These are phyloP conservation scores for Drosophila sp. DNA, from an alignment of 1,140 invertebrate species.

Conservation along the genomic window DNA sequence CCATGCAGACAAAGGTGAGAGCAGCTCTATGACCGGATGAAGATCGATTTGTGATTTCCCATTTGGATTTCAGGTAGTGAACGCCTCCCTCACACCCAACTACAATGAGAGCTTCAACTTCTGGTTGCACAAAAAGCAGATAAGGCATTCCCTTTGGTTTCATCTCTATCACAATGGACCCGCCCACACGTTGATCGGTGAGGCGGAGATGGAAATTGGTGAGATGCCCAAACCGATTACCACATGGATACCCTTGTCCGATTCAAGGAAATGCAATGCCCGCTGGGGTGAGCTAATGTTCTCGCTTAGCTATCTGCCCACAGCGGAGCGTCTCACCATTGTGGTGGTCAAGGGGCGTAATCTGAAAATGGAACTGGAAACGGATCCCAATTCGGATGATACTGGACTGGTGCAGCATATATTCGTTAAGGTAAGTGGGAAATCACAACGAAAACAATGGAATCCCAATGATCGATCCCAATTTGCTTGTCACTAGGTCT, in stretches of 20 bases:
- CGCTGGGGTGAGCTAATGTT: constrained; percentile 91
- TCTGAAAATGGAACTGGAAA: constrained; percentile 84
- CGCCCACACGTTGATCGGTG: constrained; percentile 80
- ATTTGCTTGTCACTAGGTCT: constrained; percentile 84
- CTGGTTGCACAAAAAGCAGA: constrained; percentile 84
- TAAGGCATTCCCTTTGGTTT: constrained; percentile 81
- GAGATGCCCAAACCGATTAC: constrained; percentile 83
- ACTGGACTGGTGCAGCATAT: constrained; percentile 55
- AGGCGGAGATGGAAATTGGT: constrained; percentile 84
- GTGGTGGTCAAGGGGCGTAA: constrained; percentile 92
- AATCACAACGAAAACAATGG: background rate
- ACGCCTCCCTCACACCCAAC: constrained; percentile 86
- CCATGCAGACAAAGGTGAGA: constrained; percentile 89
- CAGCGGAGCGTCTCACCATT: constrained; percentile 91
- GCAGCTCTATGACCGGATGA: too few relatives aligned
- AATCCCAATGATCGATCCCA: too few relatives aligned
- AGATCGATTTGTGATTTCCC: too few relatives aligned
- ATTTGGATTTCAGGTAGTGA: constrained; percentile 54
- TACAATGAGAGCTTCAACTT: constrained; percentile 91
- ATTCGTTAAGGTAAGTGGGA: constrained; percentile 69
- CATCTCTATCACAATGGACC: constrained; percentile 82
- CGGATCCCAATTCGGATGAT: constrained; percentile 59
- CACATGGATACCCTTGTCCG: constrained; percentile 84
- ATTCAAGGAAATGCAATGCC: constrained; percentile 85
- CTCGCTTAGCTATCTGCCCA: constrained; percentile 91